Conservation (phyloP, 2,797 vertebrate genomes). For the Hyperoplus immaculatus region DNA sequence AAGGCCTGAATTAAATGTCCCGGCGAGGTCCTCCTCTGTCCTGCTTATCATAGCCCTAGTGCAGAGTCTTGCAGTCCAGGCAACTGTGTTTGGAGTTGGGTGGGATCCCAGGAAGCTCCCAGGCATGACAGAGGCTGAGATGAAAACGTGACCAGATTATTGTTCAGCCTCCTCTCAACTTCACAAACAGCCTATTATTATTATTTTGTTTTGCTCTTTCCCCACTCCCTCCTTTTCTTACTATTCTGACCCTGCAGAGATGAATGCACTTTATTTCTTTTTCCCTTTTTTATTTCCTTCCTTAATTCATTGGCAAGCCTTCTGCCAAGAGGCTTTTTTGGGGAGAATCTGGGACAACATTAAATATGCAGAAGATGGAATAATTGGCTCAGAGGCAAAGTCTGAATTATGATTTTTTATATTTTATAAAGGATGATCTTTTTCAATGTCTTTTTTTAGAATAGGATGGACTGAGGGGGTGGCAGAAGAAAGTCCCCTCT, state of each 20-base stretch:
- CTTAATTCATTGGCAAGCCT: constrained; percentile 56
- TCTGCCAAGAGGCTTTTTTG: constrained; percentile 55
- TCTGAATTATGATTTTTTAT: constrained; percentile 19
- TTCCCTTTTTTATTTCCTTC: constrained; percentile 25
- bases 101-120: constrained; percentile 48
- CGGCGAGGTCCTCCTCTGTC: not conserved
- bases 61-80: constrained; percentile 34
- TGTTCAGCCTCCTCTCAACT: constrained; percentile 33
- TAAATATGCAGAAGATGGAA: constrained; percentile 68
- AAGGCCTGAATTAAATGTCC: not conserved
- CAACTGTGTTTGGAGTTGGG: constrained; percentile 42
- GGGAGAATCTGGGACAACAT: constrained; percentile 69
- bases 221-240: constrained; percentile 5
- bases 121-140: constrained; percentile 56
- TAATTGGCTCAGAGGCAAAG: constrained; percentile 64
- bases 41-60: constrained; percentile 17
- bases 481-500: not conserved
- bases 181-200: constrained; percentile 37
- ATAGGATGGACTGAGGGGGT: not conserved
- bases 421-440: constrained; percentile 24
- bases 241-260: constrained; percentile 56
- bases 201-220: too few species aligned
- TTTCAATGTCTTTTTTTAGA: constrained; percentile 18
- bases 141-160: constrained; percentile 62
- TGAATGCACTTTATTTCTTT: constrained; percentile 53